Evolutionary conservation across 2,888 invertebrate species (phyloP).

Genomic region (Microctonus hyperodae): DNA sequence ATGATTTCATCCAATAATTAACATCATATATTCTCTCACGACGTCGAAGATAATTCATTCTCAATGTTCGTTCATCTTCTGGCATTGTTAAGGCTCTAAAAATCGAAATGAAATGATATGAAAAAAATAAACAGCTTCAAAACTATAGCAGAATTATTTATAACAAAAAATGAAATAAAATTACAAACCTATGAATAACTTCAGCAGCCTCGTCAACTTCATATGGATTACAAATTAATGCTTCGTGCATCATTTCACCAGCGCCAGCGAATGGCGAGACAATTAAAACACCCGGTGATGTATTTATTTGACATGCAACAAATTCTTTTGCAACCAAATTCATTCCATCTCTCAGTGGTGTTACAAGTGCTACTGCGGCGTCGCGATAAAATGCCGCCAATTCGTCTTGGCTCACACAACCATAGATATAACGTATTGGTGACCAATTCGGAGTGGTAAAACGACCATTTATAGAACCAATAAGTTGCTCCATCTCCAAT

Average conservation of each 20-base stretch:
- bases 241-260: conserved; percentile 94
- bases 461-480: conserved; percentile 86
- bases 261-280: conserved; percentile 93
- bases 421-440: conserved; percentile 88
- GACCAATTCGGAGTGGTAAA: conserved; percentile 94
- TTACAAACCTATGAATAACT: conserved; percentile 75
- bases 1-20: conserved; percentile 87
- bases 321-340: conserved; percentile 93
- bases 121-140: no score
- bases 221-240: conserved; percentile 87
- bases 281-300: conserved; percentile 84
- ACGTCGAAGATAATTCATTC: conserved; percentile 85
- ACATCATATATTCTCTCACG: conserved; percentile 86
- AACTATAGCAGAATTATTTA: conserved; percentile 11
- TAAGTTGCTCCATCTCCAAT: conserved; percentile 89
- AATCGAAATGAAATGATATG: conserved; percentile 20
- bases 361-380: conserved; percentile 85
- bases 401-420: conserved; percentile 86
- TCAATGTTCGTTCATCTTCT: conserved; percentile 83
- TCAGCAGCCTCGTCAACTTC: conserved; percentile 88
- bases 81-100: conserved; percentile 86
- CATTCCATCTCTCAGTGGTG: conserved; percentile 89
- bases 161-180: conserved; percentile 4
- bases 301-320: conserved; percentile 89
- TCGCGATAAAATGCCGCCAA: conserved; percentile 87